A percentile compares a stretch with the other conserved stretches of the same genome.
Evolutionary conservation across 2,797 vertebrate species (phyloP).

Genomic region (Halcyon leucocephala): DNA sequence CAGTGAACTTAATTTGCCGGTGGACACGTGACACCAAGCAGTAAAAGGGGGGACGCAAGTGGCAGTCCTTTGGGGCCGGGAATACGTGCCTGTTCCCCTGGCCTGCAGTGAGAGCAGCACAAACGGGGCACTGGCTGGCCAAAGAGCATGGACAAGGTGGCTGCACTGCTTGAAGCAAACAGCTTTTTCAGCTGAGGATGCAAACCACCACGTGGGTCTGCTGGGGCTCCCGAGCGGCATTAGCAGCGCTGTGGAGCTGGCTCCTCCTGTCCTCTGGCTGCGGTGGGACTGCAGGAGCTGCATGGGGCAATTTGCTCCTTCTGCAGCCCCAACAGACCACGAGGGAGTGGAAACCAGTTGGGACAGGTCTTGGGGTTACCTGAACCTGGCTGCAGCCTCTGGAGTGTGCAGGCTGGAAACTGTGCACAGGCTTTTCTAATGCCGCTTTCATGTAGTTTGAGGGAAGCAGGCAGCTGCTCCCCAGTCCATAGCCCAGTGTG

Average conservation of each 20-base stretch:
- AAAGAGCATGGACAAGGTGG: rapidly evolving
- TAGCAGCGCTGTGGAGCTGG: not conserved
- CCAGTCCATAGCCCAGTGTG: not conserved
- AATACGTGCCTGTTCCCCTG: rapidly evolving
- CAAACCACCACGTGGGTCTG: rapidly evolving
- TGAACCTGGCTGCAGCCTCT: not conserved
- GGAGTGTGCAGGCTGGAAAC: not conserved
- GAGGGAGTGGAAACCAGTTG: not conserved
- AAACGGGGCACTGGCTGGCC: rapidly evolving
- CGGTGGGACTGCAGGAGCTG: not conserved
- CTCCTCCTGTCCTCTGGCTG: rapidly evolving
- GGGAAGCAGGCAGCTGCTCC: not conserved
- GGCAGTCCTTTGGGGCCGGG: not conserved
- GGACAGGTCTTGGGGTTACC: not conserved
- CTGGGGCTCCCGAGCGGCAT: rapidly evolving
- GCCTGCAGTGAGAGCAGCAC: not conserved
- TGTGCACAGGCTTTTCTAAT: not conserved
- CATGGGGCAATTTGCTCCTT: not conserved
- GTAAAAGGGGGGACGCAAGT: not conserved
- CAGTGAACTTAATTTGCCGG: not conserved
- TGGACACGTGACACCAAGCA: not conserved
- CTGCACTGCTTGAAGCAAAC: not conserved
- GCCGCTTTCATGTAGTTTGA: not conserved
- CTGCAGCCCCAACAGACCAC: not conserved
- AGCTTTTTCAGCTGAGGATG: not conserved